Evolutionary conservation across 2,113 vertebrate genomes (phyloP), one percentile per base, ranked within the genome.

Genomic region (Cynoglossus semilaevis): DNA sequence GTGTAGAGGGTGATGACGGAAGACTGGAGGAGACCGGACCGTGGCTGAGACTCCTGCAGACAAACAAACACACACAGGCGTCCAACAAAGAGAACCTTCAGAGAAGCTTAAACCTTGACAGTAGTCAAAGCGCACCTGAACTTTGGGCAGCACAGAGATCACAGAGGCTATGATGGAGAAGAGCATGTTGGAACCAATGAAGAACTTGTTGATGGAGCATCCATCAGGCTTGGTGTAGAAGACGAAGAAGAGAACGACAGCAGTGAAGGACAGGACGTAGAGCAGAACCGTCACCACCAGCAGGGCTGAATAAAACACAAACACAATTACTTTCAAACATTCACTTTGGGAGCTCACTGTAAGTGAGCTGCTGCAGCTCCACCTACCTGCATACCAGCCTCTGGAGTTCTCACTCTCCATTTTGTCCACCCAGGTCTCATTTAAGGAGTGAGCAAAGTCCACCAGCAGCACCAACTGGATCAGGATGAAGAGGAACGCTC

Each of bases 381-480:
- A 7, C 94, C 67, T 87, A 98, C 97, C 95, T 76, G 91, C 90
- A 75, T 94, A 93, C 97, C 96, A 98, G 46, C 85, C 82, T 45
- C 72, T 92, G 12, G 91, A 70, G 58, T 95, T 94, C 46, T 91
- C 91, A 7, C 89, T 93, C 43, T 98, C 94, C 94, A 92, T 94
- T 48, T 61, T 92, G 2, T 90, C 88, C 46, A 93, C 79, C 92
- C 94, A 98, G 18, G 70, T 89, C 78, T 97, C 94, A 45, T 95
- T 97, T 91, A 86, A 92, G 36, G 94, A 96, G 80, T 97, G 94
- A 71, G 94, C 93, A 53, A 94, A 89, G 77, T 98, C 95, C 44
- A 97, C 88, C 45, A 99, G 90, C n/a, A 98, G 86, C 54, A 98
- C 84, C 76, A 98, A 44, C 80, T 99, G 97, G 82, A 99, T 97